Percentiles rank a stretch among this genome's conserved stretches.
Evolutionary conservation across 2,888 invertebrate genomes (phyloP).

Genomic region (Calameuta idolon): DNA sequence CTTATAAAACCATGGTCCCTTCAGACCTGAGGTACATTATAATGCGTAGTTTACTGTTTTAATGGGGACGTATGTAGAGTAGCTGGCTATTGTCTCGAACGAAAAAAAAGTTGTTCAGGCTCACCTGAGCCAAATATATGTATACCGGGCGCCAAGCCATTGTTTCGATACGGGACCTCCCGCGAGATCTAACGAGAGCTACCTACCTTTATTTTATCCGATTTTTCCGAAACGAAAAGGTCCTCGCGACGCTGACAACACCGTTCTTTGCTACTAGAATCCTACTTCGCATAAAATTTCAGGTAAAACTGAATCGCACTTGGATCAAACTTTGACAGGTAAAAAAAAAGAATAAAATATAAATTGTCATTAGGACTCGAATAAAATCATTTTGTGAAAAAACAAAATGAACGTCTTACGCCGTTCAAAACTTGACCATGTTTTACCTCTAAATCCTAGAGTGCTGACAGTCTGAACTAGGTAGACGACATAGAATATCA

Average conservation of each 20-base stretch:
- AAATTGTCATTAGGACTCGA: background rate
- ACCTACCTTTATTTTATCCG: background rate
- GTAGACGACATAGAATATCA: background rate
- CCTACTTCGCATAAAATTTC: background rate
- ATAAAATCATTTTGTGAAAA: background rate
- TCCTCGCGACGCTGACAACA: background rate
- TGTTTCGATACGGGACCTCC: conserved; percentile 54
- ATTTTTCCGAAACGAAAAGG: background rate
- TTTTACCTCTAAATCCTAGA: background rate
- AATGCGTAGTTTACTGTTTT: conserved; percentile 59
- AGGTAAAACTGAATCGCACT: background rate
- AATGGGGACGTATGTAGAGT: conserved; percentile 61
- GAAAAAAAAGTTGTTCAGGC: conserved; percentile 46
- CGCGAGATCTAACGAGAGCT: conserved; percentile 48
- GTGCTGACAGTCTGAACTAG: background rate
- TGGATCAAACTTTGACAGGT: background rate
- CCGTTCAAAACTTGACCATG: background rate
- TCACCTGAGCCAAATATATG: conserved; percentile 45
- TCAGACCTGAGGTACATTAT: conserved; percentile 41
- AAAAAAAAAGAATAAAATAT: background rate
- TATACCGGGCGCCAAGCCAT: conserved; percentile 49
- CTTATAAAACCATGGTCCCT: background rate
- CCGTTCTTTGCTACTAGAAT: background rate
- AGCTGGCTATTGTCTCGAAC: conserved; percentile 51
- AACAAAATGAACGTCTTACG: background rate